phyloP scores from a whole-genome alignment of 2,888 invertebrate genomes.

The Phalera bucephala region DNA sequence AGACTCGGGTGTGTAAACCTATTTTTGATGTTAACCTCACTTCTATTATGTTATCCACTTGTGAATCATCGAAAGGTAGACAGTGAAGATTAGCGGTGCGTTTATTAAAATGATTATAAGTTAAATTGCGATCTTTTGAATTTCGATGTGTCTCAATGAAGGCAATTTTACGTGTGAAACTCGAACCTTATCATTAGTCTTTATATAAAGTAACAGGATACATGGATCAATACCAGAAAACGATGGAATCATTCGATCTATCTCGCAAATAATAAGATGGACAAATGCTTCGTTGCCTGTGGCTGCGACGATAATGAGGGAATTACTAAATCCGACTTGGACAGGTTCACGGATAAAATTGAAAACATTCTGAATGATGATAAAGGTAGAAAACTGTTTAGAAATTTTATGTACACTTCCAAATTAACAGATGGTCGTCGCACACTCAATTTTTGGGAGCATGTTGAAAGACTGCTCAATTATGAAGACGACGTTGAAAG shows the following conservation, averaged over 20 bases:
- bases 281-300: slow-evolving; percentile 74
- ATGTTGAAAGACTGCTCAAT: slow-evolving; percentile 58
- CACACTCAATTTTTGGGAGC: slow-evolving; percentile 69
- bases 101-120: no score
- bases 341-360: slow-evolving; percentile 76
- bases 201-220: background rate
- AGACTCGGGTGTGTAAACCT: slow-evolving; percentile 46
- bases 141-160: no score
- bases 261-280: slow-evolving; percentile 62
- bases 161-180: no score
- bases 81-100: background rate
- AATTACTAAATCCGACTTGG: slow-evolving; percentile 72
- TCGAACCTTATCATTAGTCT: no score
- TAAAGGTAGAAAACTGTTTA: slow-evolving; percentile 69
- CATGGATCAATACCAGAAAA: slow-evolving; percentile 54
- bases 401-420: slow-evolving; percentile 72
- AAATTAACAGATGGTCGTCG: slow-evolving; percentile 65
- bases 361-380: slow-evolving; percentile 77
- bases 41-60: slow-evolving; percentile 39
- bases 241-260: slow-evolving; percentile 42
- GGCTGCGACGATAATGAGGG: slow-evolving; percentile 71
- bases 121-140: no score
- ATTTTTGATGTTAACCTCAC: slow-evolving; percentile 76
- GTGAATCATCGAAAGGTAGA: slow-evolving; percentile 48
- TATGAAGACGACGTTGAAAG: slow-evolving; percentile 58